Evolutionary conservation across 2,113 vertebrate genomes (phyloP).

Genomic region (Podarcis cretensis): DNA sequence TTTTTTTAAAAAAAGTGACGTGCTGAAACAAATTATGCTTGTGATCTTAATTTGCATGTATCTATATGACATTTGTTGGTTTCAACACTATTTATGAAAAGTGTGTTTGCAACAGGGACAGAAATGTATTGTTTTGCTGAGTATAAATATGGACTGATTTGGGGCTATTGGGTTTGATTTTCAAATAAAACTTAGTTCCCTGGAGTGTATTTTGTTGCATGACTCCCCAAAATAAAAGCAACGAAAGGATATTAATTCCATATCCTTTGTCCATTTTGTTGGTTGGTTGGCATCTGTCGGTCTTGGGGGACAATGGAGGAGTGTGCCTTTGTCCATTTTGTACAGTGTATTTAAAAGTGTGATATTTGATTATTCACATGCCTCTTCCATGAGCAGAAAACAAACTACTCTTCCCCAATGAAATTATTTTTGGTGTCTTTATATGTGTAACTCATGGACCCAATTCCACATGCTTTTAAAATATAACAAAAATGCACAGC

Average conservation of each 20-base stretch:
- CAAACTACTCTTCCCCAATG: not conserved
- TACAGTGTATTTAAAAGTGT: not conserved
- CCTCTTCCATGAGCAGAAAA: slow-evolving; percentile 7
- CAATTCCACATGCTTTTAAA: too few relatives aligned
- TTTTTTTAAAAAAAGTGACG: not conserved
- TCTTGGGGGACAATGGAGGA: too few relatives aligned
- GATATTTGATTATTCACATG: not conserved
- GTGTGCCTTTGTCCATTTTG: too few relatives aligned
- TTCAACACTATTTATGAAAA: not conserved
- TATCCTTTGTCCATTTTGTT: not conserved
- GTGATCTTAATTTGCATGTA: not conserved
- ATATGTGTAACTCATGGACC: too few relatives aligned
- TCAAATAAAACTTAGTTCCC: not conserved
- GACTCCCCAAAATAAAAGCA: not conserved
- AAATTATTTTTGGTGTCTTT: not conserved
- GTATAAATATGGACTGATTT: not conserved
- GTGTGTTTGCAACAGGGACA: not conserved
- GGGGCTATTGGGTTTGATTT: not conserved
- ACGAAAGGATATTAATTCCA: not conserved
- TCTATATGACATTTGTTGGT: not conserved
- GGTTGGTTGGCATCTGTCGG: too few relatives aligned
- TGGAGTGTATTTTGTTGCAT: not conserved
- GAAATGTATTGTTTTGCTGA: not conserved
- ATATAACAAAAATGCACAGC: too few relatives aligned
- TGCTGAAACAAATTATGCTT: not conserved